Base-by-base conservation (phyloP, 1,140 invertebrate genomes). In the Drosophila malerkotliana region DNA sequence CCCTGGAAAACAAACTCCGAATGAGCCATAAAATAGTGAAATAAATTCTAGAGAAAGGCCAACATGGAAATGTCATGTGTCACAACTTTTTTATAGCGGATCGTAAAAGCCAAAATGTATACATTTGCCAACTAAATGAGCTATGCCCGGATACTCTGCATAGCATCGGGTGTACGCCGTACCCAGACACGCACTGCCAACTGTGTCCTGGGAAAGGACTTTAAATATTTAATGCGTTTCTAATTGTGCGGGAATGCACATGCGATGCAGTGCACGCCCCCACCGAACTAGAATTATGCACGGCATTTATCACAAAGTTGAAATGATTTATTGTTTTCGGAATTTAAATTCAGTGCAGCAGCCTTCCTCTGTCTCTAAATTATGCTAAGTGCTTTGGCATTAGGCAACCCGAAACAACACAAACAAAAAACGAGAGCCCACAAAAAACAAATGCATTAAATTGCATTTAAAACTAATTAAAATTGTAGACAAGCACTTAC, bases 401-500 rank as follows among this genome's bases (percentile, higher is more conserved):
- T 61, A 58, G 55, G 51, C 60, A 51, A 76, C 67, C 73, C 75
- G 49, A 64, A 77, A 77, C 64, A 77, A 45, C 18, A 10, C 3
- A 21, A 21, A 2, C 44, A 59, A 60, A 51, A 60, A 57, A 57
- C 32, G 39, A 9, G 53, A 37, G 21, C 44, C 48, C 2, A 48
- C 14, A 32, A 55, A 55, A 77, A 54, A 54, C 62, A 80, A 71
- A 77, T 77, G 68, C 67, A 85, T 71, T 83, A 72, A 79, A 85
- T 80, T 76, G 61, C 80, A 79, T 76, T 79, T 80, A 63, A 84
- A 84, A 82, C 83, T 88, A 87, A 87, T 87, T 87, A 87, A 87
- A 82, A 87, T 79, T 88, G 83, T 82, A 82, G 75, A 83, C 72
- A 76, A 77, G 75, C 83, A 87, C 83, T 87, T 87, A 87, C 79